Evolutionary conservation across 2,797 vertebrate species (phyloP), one percentile per base, ranked within the genome.

Genomic region (Ficedula albicollis): DNA sequence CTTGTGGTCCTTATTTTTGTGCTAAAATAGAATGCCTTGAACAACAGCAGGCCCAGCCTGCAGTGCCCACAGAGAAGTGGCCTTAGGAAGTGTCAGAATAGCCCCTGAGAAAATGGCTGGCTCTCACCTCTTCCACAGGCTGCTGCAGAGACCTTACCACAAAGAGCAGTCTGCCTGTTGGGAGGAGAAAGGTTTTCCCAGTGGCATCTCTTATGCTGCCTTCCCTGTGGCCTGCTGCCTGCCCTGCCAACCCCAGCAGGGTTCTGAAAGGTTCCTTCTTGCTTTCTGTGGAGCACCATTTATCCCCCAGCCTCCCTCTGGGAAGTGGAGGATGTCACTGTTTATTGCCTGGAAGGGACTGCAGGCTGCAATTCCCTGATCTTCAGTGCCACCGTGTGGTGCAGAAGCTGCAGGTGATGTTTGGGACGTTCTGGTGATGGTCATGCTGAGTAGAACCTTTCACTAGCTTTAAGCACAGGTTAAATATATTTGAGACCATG

Each of bases 341-440:
- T 87, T 58, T 5, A 16, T 10, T 55, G 93, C 74, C 64, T 81
- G 22, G 10, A 9, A 59, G 66, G 46, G 73, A 1, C 38, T 41
- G 27, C 51, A 32, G 72, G 36, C 89, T 87, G 68, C 34, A 29
- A 10, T 84, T 85, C 67, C n/a, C 80, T 9, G 54, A 85, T 62
- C 94, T 87, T 90, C 90, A 91, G 91, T 96, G 96, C 96, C 96
- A 95, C 93, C 96, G 76, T 88, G 96, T 96, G 96, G 95, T 85
- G 30, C 77, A 72, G 79, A 43, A 74, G 51, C 83, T 90, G 76
- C 58, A 46, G 85, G 68, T 69, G 79, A 32, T 38, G 55, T 26
- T 48, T 56, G 82, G 59, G 83, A 66, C 60, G 48, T 73, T 68
- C 36, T 21, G 16, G 55, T 5, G 10, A 2, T 63, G 67, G 10